Conservation (phyloP, 2,888 invertebrate species). For the Ommatoiulus sabulosus region DNA sequence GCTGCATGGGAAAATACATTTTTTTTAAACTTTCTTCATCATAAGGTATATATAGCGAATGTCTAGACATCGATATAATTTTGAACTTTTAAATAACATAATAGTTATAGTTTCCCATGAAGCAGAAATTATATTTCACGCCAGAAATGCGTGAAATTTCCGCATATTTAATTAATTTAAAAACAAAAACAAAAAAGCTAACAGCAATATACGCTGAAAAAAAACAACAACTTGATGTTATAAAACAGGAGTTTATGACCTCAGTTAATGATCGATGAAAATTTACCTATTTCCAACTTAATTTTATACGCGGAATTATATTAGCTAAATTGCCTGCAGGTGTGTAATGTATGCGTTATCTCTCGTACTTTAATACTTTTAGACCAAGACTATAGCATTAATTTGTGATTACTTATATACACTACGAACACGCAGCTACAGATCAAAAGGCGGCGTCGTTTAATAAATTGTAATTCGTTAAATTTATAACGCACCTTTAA, state of each 20-base stretch:
- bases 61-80: not conserved
- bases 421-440: not conserved
- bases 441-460: not conserved
- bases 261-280: not conserved
- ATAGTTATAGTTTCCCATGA: not conserved
- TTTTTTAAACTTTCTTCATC: not conserved
- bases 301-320: too few relatives aligned
- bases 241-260: not conserved
- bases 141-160: not conserved
- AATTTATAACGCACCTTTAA: not conserved
- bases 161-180: constrained; percentile 10
- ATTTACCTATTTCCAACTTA: not conserved
- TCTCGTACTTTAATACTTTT: not conserved
- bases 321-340: not conserved
- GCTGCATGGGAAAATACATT: not conserved
- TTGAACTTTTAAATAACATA: not conserved
- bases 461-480: not conserved
- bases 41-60: not conserved
- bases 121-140: not conserved
- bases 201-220: too few relatives aligned
- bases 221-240: too few relatives aligned
- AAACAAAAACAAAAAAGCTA: not conserved
- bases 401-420: not conserved
- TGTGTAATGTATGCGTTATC: not conserved
- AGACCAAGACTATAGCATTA: not conserved